Percentiles rank a stretch among this genome's conserved stretches.
Evolutionary conservation across 2,113 vertebrate genomes (phyloP).

Genomic region (Xenotilapia longispinis): DNA sequence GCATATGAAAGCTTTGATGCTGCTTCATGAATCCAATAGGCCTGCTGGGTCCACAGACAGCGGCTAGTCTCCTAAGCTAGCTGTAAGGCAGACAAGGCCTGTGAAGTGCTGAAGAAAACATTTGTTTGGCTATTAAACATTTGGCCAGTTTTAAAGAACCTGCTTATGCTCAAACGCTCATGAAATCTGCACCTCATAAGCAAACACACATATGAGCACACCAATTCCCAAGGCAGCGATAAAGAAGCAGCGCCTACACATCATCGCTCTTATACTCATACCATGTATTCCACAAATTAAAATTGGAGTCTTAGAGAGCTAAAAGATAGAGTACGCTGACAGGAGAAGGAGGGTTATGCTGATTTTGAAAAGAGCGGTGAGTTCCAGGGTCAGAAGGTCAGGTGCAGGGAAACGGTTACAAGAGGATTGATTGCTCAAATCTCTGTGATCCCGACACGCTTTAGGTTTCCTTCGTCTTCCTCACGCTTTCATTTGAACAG

Average conservation of each 20-base stretch:
- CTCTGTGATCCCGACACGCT: neutral
- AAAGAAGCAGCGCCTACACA: neutral
- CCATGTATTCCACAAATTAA: neutral
- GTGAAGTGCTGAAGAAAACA: neutral
- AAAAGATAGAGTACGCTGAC: neutral
- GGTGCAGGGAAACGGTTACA: neutral
- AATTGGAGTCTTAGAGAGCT: neutral
- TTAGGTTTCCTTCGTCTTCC: neutral
- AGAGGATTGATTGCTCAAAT: neutral
- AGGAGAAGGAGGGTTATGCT: neutral
- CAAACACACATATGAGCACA: neutral
- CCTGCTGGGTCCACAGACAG: constrained; percentile 25
- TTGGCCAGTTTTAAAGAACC: neutral
- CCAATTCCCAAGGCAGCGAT: neutral
- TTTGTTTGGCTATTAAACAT: neutral
- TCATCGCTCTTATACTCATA: neutral
- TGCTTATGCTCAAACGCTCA: neutral
- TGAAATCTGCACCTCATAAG: neutral
- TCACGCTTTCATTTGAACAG: neutral
- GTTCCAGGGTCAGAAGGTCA: neutral
- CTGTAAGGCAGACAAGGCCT: neutral
- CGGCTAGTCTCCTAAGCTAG: neutral
- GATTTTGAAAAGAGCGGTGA: neutral
- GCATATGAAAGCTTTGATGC: constrained; percentile 26
- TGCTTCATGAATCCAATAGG: constrained; percentile 38